Evolutionary conservation across 2,113 vertebrate genomes (phyloP).

Genomic region (Scomber scombrus): DNA sequence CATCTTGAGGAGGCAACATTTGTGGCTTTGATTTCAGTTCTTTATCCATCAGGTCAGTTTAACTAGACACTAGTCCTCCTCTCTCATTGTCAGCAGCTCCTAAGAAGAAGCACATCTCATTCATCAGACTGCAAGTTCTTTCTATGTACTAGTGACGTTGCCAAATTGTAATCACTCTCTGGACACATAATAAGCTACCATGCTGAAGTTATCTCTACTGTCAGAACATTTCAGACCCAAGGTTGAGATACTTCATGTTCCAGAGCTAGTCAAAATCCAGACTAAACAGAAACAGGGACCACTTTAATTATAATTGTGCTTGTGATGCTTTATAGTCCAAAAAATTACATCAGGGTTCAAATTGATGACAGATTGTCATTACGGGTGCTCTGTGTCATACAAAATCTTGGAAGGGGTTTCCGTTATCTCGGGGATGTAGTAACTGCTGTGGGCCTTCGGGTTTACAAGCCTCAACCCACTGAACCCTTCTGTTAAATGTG

Average conservation of each 20-base stretch:
- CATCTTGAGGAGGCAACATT: constrained; percentile 72
- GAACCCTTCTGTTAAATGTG: constrained; percentile 30
- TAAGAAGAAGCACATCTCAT: constrained; percentile 27
- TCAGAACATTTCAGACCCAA: background rate
- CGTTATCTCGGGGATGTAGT: constrained; percentile 38
- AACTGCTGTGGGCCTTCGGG: constrained; percentile 2
- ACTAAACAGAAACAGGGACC: constrained; percentile 62
- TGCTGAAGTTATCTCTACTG: constrained; percentile 3
- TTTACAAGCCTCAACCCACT: background rate
- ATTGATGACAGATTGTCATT: constrained; percentile 20
- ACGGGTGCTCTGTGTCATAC: constrained; percentile 57
- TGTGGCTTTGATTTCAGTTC: constrained; percentile 33
- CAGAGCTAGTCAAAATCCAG: constrained; percentile 31
- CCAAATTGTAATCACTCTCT: constrained; percentile 59
- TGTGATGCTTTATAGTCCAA: constrained; percentile 54
- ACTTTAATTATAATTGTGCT: constrained; percentile 41
- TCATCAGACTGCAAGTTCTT: constrained; percentile 13
- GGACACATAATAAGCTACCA: constrained; percentile 43
- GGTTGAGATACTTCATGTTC: constrained; percentile 3
- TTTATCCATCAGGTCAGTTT: constrained; percentile 21
- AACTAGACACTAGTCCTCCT: constrained; percentile 14
- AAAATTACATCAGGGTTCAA: constrained; percentile 48
- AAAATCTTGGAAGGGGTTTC: constrained; percentile 41
- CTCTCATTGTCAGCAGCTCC: constrained; percentile 16
- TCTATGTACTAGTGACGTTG: constrained; percentile 53